A percentile compares a stretch with the other conserved stretches of the same genome.
These are phyloP conservation scores for Urechis unicinctus DNA, from an alignment of 2,888 invertebrate genomes.

Conservation along the genomic window DNA sequence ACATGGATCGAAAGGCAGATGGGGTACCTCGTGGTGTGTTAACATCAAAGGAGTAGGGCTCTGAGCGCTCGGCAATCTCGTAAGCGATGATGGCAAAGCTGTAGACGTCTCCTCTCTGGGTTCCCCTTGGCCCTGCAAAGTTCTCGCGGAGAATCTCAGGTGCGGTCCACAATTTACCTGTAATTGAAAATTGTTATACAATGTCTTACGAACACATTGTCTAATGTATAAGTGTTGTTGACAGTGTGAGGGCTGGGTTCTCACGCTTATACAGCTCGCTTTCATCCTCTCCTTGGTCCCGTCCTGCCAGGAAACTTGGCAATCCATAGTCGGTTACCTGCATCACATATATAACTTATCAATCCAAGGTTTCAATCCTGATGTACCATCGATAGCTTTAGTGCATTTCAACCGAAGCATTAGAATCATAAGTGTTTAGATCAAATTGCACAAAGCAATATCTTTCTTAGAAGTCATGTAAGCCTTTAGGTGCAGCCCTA, in stretches of 20 bases:
- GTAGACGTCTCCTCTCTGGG: conserved; percentile 41
- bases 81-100: conserved; percentile 38
- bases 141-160: conserved; percentile 35
- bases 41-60: conserved; percentile 16
- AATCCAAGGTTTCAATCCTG: too few species aligned
- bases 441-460: too few species aligned
- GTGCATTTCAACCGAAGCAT: too few species aligned
- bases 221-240: too few species aligned
- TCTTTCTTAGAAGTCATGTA: too few species aligned
- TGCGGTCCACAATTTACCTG: conserved; percentile 54
- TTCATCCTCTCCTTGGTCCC: conserved; percentile 50
- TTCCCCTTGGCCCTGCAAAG: conserved; percentile 25
- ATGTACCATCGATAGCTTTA: too few species aligned
- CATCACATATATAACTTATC: too few species aligned
- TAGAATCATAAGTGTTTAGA: too few species aligned
- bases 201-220: not conserved
- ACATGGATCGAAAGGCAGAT: too few species aligned
- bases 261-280: conserved; percentile 19
- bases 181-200: too few species aligned
- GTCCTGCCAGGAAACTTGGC: conserved; percentile 55
- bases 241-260: too few species aligned
- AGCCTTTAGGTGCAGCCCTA: too few species aligned
- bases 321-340: conserved; percentile 78
- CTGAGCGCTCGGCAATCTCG: conserved; percentile 28
- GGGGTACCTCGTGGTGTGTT: conserved; percentile 7